Base-by-base conservation (phyloP, 2,888 invertebrate species). In the Temnothorax rugatulus region DNA sequence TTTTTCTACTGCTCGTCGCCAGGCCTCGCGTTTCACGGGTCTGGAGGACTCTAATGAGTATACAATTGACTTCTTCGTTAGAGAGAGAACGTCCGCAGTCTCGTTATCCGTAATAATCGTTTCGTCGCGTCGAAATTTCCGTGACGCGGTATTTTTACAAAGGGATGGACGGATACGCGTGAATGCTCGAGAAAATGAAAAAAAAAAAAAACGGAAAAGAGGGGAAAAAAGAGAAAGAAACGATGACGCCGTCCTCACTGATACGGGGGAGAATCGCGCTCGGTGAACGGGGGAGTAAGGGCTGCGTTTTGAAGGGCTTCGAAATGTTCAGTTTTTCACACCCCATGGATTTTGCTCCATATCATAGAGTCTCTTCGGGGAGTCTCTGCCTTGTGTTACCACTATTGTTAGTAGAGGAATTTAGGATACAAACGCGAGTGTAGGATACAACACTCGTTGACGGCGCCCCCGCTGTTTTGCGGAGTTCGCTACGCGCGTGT, bases 341-440 rank as follows among this genome's bases (percentile, higher is more conserved):
- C 21, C 44, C 71, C 71, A 84, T 82, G 74, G 68, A 86, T 85
- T 87, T 89, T 92, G 91, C 91, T 92, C 91, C 91, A 91, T 92
- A 87, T 92, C 91, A 74, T 88, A 91, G 89, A 66, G 69, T 68
- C 76, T 87, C 64, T 79, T 54, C 79, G 81, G 85, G 68, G 86
- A 90, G 77, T 81, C 82, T 90, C 89, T 90, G 89, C 75, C 87
- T 84, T 86, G 83, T 90, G 90, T 90, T 90, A 90, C 90, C 89
- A 90, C 82, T 90, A 86, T 89, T 89, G 87, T 88, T 90, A 90
- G 68, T 89, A 88, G 74, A 85, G 83, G 84, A 82, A 82, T 83
- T 86, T 68, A 82, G 66, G 47, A 68, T 68, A 63, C 25, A 68
- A 15, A 50, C 9, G 52, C 71, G 63, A 81, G 75, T 79, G 73